These are phyloP conservation scores for Drosophila quinaria DNA, from an alignment of 2,888 invertebrate species.

Conservation along the genomic window DNA sequence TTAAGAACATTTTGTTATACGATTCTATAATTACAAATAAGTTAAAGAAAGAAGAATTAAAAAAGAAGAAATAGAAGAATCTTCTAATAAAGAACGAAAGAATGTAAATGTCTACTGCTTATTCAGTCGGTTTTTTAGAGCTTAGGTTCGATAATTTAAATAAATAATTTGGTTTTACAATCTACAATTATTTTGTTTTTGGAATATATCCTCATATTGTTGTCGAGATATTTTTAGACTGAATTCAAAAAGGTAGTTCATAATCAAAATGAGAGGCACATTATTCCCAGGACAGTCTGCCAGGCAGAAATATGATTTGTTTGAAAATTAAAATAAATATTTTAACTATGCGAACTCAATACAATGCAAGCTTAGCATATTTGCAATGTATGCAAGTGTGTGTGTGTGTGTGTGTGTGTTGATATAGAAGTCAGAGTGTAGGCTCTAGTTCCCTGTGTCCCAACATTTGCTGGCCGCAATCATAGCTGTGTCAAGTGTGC, in stretches of 20 bases:
- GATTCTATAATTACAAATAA: background rate
- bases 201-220: background rate
- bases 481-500: slow-evolving; percentile 66
- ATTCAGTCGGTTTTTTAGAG: background rate
- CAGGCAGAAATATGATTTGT: background rate
- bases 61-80: background rate
- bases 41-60: background rate
- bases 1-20: background rate
- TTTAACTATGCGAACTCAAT: slow-evolving; percentile 31
- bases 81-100: background rate
- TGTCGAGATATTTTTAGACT: background rate
- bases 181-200: background rate
- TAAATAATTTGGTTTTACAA: background rate
- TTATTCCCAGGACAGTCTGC: slow-evolving; percentile 1
- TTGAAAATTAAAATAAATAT: slow-evolving; percentile 27
- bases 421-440: slow-evolving; percentile 28
- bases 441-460: slow-evolving; percentile 14
- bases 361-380: slow-evolving; percentile 48
- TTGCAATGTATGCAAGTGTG: slow-evolving; percentile 38
- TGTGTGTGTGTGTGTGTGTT: background rate
- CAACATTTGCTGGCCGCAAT: slow-evolving; percentile 37
- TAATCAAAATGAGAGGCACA: background rate
- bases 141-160: background rate
- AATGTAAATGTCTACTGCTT: background rate
- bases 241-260: background rate